Percentiles rank a stretch among this genome's conserved stretches.
Evolutionary conservation across 2,113 vertebrate species (phyloP).

Genomic region (Gobius niger): DNA sequence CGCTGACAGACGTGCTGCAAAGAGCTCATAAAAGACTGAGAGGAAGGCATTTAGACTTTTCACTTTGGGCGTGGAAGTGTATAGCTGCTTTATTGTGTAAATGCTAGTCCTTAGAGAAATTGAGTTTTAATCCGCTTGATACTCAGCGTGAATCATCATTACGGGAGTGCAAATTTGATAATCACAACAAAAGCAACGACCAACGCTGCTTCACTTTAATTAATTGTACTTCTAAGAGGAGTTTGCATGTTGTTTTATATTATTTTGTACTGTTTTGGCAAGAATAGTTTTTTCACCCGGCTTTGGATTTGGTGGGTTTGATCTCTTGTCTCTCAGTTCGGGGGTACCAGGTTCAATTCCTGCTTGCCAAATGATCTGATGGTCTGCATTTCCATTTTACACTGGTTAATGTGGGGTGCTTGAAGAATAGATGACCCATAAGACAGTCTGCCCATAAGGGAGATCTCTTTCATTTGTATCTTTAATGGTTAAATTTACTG

Average conservation of each 20-base stretch:
- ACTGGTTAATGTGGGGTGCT: too few species aligned
- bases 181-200: conserved; percentile 58
- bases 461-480: conserved; percentile 26
- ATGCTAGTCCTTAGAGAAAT: conserved; percentile 43
- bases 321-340: too few species aligned
- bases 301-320: too few species aligned
- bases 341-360: too few species aligned
- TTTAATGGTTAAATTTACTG: conserved; percentile 22
- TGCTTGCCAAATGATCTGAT: too few species aligned
- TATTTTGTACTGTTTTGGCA: too few species aligned
- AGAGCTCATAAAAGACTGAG: conserved; percentile 26
- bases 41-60: conserved; percentile 16
- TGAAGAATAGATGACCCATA: not conserved
- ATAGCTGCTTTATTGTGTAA: conserved; percentile 23
- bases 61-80: conserved; percentile 16
- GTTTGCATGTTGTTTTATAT: not conserved
- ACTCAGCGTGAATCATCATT: conserved; percentile 32
- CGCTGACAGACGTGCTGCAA: conserved; percentile 22
- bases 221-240: not conserved
- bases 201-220: conserved; percentile 23
- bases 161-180: conserved; percentile 56
- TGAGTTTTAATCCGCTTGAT: conserved; percentile 44
- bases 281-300: too few species aligned
- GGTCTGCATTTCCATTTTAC: too few species aligned
- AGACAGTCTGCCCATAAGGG: conserved; percentile 14